Base-by-base conservation (phyloP, 2,113 vertebrate genomes). In the Balaeniceps rex region DNA sequence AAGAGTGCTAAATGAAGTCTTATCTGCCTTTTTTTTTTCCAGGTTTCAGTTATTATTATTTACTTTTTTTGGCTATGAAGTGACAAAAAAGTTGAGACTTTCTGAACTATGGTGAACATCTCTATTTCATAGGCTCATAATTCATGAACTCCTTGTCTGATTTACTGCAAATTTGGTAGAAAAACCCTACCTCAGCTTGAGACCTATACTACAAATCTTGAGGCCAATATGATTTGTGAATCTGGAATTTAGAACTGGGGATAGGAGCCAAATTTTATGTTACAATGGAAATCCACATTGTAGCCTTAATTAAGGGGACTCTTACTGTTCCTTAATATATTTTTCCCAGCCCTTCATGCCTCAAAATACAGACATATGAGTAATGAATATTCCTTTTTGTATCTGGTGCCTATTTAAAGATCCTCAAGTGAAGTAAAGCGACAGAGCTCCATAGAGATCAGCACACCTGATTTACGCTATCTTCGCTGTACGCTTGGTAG, bases 131-230 rank as follows among this genome's bases (percentile, higher is more conserved):
- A 47, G 46, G 38, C 66, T 90, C 82, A 58, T 93, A 95, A 94
- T 78, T 96, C 93, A 88, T 55, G 8, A 88, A 34, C 14, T 84
- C 12, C 38, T 76, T 85, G 57, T 85, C 66, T 93, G 81, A 95
- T 90, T 97, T 96, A 96, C 82, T 81, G 55, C 75, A 91, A 88
- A 93, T 94, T 90, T 90, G 42, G 85, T 83, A 64, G 54, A 74
- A 90, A 93, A 93, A 58, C 22, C 78, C 54, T 94, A 83, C 51
- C 66, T 95, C 63, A 83, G 46, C 78, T 80, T 77, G 63, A 88
- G 75, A 93, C 47, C 42, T 71, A 44, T 36, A 33, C 89, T 90
- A 57, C 89, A 96, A 93, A 93, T 95, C 89, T 91, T 94, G 34
- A 89, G 26, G 44, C 40, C 34, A 68, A 47, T 64, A 55, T 96